Base-by-base conservation (phyloP, 1,140 invertebrate genomes). In the Neotoxoptera formosana region DNA sequence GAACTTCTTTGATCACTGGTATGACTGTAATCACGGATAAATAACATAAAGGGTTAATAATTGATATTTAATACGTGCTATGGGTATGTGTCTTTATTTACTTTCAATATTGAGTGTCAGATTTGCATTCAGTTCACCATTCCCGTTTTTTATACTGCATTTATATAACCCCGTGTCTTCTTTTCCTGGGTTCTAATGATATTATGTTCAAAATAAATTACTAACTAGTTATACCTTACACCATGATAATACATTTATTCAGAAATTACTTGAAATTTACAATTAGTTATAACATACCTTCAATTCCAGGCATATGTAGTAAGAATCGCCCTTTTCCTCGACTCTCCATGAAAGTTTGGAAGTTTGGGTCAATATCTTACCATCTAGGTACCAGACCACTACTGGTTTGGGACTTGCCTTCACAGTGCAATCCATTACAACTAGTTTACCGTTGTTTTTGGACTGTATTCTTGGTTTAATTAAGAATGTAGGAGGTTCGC, bases 161-260 rank as follows among this genome's bases (percentile, higher is more conserved):
- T 99, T 99, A 96, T 99, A 99, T 56, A 99, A 96, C 76, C 99
- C 99, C 94, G 99, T 99, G 96, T 99, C 99, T 94, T 98, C 97
- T 94, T 98, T 96, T 94, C 97, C 97, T 93, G 99, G 99, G 96
- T 99, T 98, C 96, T 97, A 94, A 53, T 51, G 0, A 17, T 91
- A 2, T 81, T 30, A 83, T 30, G 2, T 36, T n/a, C 8, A 48
- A 83, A 51, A 41, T n/a, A 84, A 81, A 81, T 93, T 41, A 76
- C 1, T 93, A 83, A 84, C 0, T 25, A 21, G 9, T 86, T 8
- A 47, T 86, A 86, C 11, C 25, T 7, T 47, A 86, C 41, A 84
- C 14, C 11, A 47, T 41, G 6, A 47, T 30, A 30, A 41, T 23
- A 84, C 2, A 84, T 41, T 36, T 45, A 47, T 86, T 47, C 1